These are phyloP conservation scores for Danio albolineatus DNA, from an alignment of 2,797 vertebrate genomes.

Conservation along the genomic window DNA sequence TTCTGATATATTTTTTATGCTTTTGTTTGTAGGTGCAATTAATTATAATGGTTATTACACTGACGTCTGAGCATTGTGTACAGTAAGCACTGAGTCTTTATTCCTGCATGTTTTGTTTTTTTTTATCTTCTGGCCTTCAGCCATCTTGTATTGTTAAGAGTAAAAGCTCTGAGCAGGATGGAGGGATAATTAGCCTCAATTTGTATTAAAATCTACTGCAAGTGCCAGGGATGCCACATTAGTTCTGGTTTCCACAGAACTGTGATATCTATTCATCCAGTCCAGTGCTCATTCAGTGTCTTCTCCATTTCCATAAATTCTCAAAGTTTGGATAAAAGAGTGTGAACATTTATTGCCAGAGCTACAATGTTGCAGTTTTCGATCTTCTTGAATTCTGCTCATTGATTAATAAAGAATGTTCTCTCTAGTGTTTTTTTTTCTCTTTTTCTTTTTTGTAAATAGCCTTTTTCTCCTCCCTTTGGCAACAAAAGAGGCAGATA, in stretches of 20 bases:
- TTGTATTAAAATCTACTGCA: conserved; percentile 76
- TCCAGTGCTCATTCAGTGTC: conserved; percentile 65
- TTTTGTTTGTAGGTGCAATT: no score
- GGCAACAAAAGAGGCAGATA: conserved; percentile 74
- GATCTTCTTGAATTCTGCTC: conserved; percentile 74
- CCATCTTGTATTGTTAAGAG: conserved; percentile 59
- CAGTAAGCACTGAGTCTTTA: neutral
- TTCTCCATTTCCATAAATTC: conserved; percentile 57
- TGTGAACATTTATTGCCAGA: conserved; percentile 67
- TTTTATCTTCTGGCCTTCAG: conserved; percentile 55
- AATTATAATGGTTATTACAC: no score
- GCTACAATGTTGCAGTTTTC: no score
- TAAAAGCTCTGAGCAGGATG: conserved; percentile 63
- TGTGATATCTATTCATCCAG: conserved; percentile 74
- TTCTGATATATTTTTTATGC: no score
- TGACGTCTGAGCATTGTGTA: no score
- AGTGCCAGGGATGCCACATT: conserved; percentile 76
- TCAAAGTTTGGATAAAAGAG: conserved; percentile 57
- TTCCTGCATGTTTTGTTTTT: conserved; percentile 56
- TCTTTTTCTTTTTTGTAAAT: conserved; percentile 57
- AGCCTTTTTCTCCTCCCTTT: conserved; percentile 60
- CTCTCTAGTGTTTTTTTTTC: conserved; percentile 67
- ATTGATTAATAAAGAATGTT: conserved; percentile 75
- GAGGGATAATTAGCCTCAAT: conserved; percentile 85
- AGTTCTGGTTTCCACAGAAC: conserved; percentile 77